Evolutionary conservation across 2,888 invertebrate genomes (phyloP).

Genomic region (Sepiola atlantica): DNA sequence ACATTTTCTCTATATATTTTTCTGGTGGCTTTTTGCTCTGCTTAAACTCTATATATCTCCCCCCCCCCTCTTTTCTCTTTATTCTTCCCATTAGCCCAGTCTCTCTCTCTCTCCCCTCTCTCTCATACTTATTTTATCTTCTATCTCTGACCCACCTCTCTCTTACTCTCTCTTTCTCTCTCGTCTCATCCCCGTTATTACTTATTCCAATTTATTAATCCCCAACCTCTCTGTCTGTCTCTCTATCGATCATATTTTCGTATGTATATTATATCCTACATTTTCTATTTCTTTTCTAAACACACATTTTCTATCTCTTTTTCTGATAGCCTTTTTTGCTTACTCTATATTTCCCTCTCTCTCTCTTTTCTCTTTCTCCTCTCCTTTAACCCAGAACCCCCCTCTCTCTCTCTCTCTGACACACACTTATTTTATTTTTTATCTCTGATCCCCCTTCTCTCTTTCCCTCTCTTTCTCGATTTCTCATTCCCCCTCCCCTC

Average conservation of each 20-base stretch:
- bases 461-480: background rate
- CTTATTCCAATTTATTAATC: background rate
- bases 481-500: background rate
- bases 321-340: background rate
- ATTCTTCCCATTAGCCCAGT: background rate
- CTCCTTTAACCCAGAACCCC: background rate
- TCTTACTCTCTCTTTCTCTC: background rate
- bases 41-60: background rate
- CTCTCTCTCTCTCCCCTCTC: background rate
- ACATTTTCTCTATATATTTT: no score
- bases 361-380: background rate
- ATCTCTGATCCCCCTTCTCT: no score
- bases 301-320: background rate
- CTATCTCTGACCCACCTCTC: background rate
- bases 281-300: background rate
- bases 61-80: background rate
- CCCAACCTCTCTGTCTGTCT: background rate
- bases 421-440: no score
- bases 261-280: background rate
- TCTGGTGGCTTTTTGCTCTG: background rate
- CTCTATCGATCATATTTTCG: background rate
- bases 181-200: background rate
- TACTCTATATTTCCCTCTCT: background rate
- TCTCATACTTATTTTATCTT: background rate
- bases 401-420: background rate